These are phyloP conservation scores for Atta colombica DNA, from an alignment of 1,140 invertebrate genomes.

Conservation along the genomic window DNA sequence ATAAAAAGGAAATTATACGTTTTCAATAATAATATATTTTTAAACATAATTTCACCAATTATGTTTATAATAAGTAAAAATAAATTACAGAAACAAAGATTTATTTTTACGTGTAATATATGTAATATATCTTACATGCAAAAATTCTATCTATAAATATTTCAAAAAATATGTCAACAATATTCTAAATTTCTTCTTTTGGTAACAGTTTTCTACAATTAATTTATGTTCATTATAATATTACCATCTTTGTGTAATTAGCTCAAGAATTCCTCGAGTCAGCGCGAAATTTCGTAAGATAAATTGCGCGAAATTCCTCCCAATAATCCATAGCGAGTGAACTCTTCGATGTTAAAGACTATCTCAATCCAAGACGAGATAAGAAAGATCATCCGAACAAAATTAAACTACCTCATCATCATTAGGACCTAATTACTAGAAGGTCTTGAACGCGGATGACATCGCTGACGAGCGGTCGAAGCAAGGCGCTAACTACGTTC, in stretches of 20 bases:
- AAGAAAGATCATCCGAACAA: constrained; percentile 73
- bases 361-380: constrained; percentile 64
- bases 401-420: constrained; percentile 80
- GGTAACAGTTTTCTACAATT: constrained; percentile 16
- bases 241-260: constrained; percentile 38
- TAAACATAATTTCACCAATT: neutral
- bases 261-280: constrained; percentile 56
- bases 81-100: neutral
- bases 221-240: constrained; percentile 50
- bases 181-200: neutral
- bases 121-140: neutral
- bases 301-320: constrained; percentile 58
- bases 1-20: too few species aligned
- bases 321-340: constrained; percentile 65
- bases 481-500: constrained; percentile 48
- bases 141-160: neutral
- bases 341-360: constrained; percentile 58
- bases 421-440: constrained; percentile 80
- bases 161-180: neutral
- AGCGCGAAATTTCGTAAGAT: constrained; percentile 55
- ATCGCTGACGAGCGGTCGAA: constrained; percentile 65
- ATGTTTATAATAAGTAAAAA: neutral
- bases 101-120: neutral
- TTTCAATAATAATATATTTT: neutral
- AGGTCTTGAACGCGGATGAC: constrained; percentile 79